These are phyloP conservation scores for Melitaea cinxia DNA, from an alignment of 1,140 invertebrate species.

Conservation along the genomic window DNA sequence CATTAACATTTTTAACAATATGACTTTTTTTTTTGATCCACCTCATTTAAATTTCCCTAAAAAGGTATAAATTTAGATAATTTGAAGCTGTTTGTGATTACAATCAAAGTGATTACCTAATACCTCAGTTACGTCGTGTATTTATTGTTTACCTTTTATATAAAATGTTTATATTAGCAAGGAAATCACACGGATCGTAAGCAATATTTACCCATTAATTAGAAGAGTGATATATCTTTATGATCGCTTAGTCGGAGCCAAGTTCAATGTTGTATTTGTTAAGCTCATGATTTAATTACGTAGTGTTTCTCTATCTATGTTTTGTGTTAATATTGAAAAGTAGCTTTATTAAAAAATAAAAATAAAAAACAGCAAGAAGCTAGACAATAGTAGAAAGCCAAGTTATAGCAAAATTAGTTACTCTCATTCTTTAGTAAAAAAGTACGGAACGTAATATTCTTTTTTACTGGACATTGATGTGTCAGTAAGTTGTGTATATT, in stretches of 20 bases:
- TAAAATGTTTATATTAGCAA: constrained; percentile 21
- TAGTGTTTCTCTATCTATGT: constrained; percentile 1
- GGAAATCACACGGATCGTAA: constrained; percentile 24
- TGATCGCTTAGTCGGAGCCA: constrained; percentile 19
- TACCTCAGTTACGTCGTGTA: constrained; percentile 8
- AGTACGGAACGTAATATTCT: too few relatives aligned
- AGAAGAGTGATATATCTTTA: constrained; percentile 21
- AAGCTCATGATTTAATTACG: constrained; percentile 9
- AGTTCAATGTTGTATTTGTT: constrained; percentile 33
- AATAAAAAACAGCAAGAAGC: too few relatives aligned
- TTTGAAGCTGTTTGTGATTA: too few relatives aligned
- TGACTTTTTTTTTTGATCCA: too few relatives aligned
- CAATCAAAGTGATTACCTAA: constrained; percentile 3
- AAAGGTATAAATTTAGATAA: too few relatives aligned
- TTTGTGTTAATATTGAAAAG: neutral
- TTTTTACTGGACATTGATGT: too few relatives aligned
- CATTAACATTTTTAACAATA: too few relatives aligned
- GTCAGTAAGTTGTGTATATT: too few relatives aligned
- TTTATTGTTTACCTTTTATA: constrained; percentile 16
- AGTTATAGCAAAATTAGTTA: too few relatives aligned
- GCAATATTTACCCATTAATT: constrained; percentile 34
- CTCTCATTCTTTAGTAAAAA: too few relatives aligned
- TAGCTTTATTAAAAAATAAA: neutral
- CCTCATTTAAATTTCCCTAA: too few relatives aligned
- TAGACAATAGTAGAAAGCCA: too few relatives aligned